A percentile compares a stretch with the other conserved stretches of the same genome.
These are phyloP conservation scores for Scaptomyza parva DNA, from an alignment of 2,888 invertebrate species.

Conservation along the genomic window DNA sequence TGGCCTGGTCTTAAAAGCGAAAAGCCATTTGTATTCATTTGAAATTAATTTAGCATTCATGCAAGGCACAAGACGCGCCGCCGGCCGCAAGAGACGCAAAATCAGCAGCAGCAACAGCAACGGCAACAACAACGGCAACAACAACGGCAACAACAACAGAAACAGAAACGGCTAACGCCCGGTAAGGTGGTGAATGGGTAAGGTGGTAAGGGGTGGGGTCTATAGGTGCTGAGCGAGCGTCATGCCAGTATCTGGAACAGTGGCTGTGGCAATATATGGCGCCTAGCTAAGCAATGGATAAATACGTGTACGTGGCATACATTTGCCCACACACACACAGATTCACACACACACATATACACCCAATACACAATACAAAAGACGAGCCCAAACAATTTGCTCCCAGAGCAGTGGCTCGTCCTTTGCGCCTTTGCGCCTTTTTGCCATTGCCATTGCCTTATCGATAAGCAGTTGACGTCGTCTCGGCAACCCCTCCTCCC, in stretches of 20 bases:
- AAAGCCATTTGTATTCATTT: constrained; percentile 80
- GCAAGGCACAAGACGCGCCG: constrained; percentile 64
- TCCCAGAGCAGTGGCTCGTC: constrained; percentile 33
- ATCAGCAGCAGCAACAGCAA: constrained; percentile 49
- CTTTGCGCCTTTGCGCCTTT: constrained; percentile 40
- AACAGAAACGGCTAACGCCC: constrained; percentile 7
- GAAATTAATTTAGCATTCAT: constrained; percentile 80
- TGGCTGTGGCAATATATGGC: constrained; percentile 65
- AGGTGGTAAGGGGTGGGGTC: neutral
- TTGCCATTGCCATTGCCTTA: constrained; percentile 57
- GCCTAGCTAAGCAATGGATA: constrained; percentile 79
- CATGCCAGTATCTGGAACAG: constrained; percentile 16
- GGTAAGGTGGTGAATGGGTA: neutral
- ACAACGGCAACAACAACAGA: constrained; percentile 42
- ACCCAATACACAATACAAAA: constrained; percentile 29
- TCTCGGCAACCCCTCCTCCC: constrained; percentile 31
- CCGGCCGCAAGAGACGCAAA: constrained; percentile 58
- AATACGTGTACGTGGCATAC: constrained; percentile 80
- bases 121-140: too few species aligned
- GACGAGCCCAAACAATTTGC: constrained; percentile 52
- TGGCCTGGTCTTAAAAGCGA: constrained; percentile 75
- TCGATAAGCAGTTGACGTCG: constrained; percentile 77
- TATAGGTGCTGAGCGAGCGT: constrained; percentile 1
- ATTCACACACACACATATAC: neutral
- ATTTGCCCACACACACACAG: constrained; percentile 44